A percentile compares a stretch with the other conserved stretches of the same genome.
Evolutionary conservation across 2,113 vertebrate genomes (phyloP).

Genomic region (Tapirus terrestris): DNA sequence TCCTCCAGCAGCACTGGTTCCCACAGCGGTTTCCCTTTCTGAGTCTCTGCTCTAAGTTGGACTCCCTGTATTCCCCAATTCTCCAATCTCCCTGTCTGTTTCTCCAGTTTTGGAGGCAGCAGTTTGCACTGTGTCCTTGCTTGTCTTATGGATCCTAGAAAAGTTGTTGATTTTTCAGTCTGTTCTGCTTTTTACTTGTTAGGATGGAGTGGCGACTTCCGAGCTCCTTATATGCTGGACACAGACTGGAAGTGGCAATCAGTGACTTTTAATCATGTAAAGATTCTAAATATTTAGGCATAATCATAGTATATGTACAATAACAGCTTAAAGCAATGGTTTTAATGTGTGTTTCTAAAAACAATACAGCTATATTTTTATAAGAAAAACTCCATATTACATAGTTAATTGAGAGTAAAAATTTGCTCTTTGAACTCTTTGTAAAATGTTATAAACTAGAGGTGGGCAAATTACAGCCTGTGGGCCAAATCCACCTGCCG

Average conservation of each 20-base stretch:
- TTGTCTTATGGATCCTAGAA: not conserved
- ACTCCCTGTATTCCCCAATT: not conserved
- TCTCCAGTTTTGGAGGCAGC: not conserved
- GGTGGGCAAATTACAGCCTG: not conserved
- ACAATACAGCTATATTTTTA: not conserved
- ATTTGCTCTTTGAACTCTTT: not conserved
- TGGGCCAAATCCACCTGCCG: not conserved
- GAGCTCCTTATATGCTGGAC: not conserved
- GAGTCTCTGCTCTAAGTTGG: not conserved
- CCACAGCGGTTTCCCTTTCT: not conserved
- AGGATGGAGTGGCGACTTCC: not conserved
- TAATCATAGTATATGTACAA: not conserved
- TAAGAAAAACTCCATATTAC: not conserved
- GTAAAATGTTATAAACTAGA: not conserved
- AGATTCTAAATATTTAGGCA: conserved; percentile 34
- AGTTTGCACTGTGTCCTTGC: not conserved
- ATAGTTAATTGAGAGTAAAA: conserved; percentile 46
- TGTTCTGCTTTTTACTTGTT: not conserved
- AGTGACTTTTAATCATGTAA: conserved; percentile 14
- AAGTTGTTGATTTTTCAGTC: not conserved
- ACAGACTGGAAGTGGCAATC: not conserved
- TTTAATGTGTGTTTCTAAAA: conserved; percentile 41
- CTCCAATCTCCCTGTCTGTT: not conserved
- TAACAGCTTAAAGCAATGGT: not conserved
- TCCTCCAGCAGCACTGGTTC: not conserved